These are phyloP conservation scores for Aproaerema taeniolella DNA, from an alignment of 2,888 invertebrate species.

Conservation along the genomic window DNA sequence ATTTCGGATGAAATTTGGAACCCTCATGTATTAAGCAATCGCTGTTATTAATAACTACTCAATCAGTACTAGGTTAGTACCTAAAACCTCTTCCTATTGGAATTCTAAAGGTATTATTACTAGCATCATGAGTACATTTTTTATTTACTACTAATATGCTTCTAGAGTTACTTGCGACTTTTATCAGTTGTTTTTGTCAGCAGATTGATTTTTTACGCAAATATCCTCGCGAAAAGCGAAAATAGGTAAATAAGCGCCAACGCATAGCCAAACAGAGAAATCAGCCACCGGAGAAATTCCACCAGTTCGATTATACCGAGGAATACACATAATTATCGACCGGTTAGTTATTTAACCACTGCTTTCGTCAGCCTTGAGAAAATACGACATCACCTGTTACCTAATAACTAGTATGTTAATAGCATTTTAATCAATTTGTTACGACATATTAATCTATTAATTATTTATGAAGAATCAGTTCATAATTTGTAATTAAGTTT, in stretches of 20 bases:
- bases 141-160: no score
- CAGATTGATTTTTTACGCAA: background rate
- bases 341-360: constrained; percentile 51
- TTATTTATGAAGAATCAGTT: no score
- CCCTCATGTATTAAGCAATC: no score
- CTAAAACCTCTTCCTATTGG: no score
- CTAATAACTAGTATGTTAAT: constrained; percentile 19
- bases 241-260: constrained; percentile 6
- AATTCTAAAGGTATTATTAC: no score
- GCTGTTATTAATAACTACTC: no score
- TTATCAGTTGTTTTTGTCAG: no score
- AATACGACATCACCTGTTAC: constrained; percentile 23
- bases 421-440: constrained; percentile 12
- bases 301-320: constrained; percentile 36
- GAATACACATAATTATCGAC: constrained; percentile 39
- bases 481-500: background rate
- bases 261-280: constrained; percentile 39
- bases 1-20: no score
- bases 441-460: constrained; percentile 9
- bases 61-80: no score
- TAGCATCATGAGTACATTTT: no score
- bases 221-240: background rate
- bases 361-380: constrained; percentile 26
- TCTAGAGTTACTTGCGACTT: no score
- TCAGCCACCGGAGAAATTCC: constrained; percentile 46